Conservation (phyloP, 2,888 invertebrate species). For the Rotaria macrura region DNA sequence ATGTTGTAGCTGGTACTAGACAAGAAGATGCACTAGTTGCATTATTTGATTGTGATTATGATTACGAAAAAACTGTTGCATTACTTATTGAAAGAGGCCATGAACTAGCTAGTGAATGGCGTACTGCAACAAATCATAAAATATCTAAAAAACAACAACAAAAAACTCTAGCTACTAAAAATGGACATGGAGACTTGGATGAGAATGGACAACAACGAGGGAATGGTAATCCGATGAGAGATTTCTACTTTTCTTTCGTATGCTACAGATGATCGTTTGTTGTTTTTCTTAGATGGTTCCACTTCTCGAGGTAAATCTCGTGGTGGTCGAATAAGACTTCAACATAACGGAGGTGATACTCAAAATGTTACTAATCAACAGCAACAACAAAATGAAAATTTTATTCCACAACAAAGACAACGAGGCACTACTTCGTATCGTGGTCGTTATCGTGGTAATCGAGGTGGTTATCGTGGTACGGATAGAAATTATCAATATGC, state of each 20-base stretch:
- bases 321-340: not conserved
- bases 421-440: not conserved
- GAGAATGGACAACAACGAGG: constrained; percentile 6
- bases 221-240: not conserved
- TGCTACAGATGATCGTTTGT: no score
- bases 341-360: not conserved
- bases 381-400: not conserved
- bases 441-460: not conserved
- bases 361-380: not conserved
- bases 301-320: not conserved
- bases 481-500: not conserved
- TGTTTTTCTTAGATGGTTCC: not conserved
- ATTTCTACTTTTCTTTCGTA: no score
- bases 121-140: not conserved
- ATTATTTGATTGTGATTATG: constrained; percentile 14
- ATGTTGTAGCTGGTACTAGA: not conserved
- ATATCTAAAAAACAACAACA: not conserved
- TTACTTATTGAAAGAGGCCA: constrained; percentile 14
- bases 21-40: constrained; percentile 5
- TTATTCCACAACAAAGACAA: not conserved
- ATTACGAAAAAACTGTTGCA: constrained; percentile 9
- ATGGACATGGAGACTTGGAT: not conserved
- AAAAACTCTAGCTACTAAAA: not conserved
- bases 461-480: not conserved
- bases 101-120: not conserved